Percentiles rank a stretch among this genome's conserved stretches.
Evolutionary conservation across 2,888 invertebrate genomes (phyloP).

Genomic region (Trichacis sp.): DNA sequence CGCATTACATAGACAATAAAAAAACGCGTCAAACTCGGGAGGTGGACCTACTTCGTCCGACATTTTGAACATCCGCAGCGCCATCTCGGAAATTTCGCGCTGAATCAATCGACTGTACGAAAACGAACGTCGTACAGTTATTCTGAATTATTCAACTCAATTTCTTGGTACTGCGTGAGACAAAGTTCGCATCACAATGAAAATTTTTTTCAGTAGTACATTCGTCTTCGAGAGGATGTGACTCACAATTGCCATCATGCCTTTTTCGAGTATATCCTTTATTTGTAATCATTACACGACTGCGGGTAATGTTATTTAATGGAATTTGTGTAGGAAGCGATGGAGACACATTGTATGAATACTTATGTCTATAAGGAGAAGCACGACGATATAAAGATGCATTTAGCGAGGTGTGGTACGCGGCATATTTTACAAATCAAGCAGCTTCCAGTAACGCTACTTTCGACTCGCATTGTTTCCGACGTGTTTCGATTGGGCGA

Average conservation of each 20-base stretch:
- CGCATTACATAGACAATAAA: too few species aligned
- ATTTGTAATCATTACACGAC: slow-evolving; percentile 34
- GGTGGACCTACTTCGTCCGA: too few species aligned
- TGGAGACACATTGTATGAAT: slow-evolving; percentile 30
- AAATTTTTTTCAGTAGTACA: too few species aligned
- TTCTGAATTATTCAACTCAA: too few species aligned
- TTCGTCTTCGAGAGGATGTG: slow-evolving; percentile 24
- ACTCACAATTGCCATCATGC: slow-evolving; percentile 21
- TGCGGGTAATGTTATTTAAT: slow-evolving; percentile 25
- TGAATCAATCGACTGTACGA: too few species aligned
- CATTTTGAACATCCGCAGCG: too few species aligned
- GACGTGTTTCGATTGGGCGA: not conserved
- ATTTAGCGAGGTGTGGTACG: slow-evolving; percentile 24
- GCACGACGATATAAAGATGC: slow-evolving; percentile 22
- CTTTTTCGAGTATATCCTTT: slow-evolving; percentile 11
- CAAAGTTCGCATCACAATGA: too few species aligned
- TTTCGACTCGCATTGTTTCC: too few species aligned
- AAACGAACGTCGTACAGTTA: too few species aligned
- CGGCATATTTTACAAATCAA: slow-evolving; percentile 3
- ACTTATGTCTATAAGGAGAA: slow-evolving; percentile 36
- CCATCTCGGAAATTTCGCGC: too few species aligned
- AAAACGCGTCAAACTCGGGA: too few species aligned
- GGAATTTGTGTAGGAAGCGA: slow-evolving; percentile 42
- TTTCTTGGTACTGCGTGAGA: too few species aligned
- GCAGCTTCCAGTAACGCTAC: not conserved